Evolutionary conservation across 2,888 invertebrate species (phyloP).

Genomic region (Elysia crispata): DNA sequence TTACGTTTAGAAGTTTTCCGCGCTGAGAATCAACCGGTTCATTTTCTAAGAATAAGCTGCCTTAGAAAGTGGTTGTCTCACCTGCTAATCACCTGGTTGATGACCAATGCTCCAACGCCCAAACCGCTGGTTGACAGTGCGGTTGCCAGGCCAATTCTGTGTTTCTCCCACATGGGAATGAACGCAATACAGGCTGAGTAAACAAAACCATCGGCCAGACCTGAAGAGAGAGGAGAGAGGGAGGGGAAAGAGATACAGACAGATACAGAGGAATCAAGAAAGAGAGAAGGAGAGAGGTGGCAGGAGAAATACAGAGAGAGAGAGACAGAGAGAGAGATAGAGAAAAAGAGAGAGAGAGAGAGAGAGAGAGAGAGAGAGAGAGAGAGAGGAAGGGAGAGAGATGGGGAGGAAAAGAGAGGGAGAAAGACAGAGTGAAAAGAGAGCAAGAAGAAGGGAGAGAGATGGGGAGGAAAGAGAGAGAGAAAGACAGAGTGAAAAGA

Average conservation of each 20-base stretch:
- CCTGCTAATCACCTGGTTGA: no score
- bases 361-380: slow-evolving; percentile 10
- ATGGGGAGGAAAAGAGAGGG: not conserved
- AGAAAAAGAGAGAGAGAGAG: not conserved
- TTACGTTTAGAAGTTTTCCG: no score
- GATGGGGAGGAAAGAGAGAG: no score
- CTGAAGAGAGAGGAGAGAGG: not conserved
- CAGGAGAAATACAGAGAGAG: not conserved
- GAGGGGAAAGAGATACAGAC: slow-evolving; percentile 13
- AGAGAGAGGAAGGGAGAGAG: not conserved
- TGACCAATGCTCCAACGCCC: no score
- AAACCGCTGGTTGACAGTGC: not conserved
- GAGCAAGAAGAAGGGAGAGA: slow-evolving; percentile 18
- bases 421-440: slow-evolving; percentile 3
- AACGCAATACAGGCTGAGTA: no score
- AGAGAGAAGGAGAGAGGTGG: not conserved
- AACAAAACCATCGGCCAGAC: not conserved
- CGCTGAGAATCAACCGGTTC: no score
- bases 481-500: no score
- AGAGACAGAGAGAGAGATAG: not conserved
- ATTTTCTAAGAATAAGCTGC: no score
- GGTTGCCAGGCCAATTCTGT: not conserved
- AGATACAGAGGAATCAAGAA: not conserved
- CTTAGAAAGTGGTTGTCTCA: not conserved
- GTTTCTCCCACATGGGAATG: no score